Conservation (phyloP, 2,888 invertebrate genomes). For the Operophtera brumata region DNA sequence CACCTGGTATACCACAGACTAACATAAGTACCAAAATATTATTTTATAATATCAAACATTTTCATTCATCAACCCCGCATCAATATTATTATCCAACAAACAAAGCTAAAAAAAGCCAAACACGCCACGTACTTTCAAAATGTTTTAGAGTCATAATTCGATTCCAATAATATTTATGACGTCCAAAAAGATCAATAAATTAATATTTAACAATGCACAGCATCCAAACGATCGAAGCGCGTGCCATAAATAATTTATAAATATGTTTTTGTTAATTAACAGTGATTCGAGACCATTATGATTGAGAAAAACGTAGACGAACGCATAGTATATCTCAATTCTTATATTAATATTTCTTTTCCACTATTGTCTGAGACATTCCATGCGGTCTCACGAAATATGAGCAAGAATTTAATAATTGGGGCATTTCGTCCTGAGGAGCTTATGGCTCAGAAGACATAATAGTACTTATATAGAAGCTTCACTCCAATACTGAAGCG, state of each 20-base stretch:
- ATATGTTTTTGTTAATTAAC: conserved; percentile 70
- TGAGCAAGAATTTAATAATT: conserved; percentile 71
- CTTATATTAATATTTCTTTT: conserved; percentile 68
- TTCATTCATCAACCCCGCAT: no score
- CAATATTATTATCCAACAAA: no score
- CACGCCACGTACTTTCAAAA: not conserved
- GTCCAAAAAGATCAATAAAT: conserved; percentile 58
- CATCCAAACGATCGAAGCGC: conserved; percentile 44
- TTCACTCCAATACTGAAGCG: not conserved
- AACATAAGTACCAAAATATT: no score
- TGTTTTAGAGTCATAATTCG: conserved; percentile 26
- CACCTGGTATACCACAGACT: no score
- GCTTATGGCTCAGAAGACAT: not conserved
- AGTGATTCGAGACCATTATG: conserved; percentile 48
- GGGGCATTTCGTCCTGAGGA: conserved; percentile 49
- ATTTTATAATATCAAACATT: no score
- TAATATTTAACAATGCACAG: conserved; percentile 55
- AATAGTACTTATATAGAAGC: not conserved
- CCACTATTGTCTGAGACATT: conserved; percentile 61
- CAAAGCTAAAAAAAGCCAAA: conserved; percentile 23
- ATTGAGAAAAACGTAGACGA: conserved; percentile 44
- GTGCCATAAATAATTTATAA: conserved; percentile 68
- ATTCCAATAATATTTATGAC: conserved; percentile 49
- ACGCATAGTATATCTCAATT: conserved; percentile 56
- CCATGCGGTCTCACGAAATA: conserved; percentile 49